A percentile compares a stretch with the other conserved stretches of the same genome.
Evolutionary conservation across 2,888 invertebrate genomes (phyloP).

Genomic region (Thereva unica): DNA sequence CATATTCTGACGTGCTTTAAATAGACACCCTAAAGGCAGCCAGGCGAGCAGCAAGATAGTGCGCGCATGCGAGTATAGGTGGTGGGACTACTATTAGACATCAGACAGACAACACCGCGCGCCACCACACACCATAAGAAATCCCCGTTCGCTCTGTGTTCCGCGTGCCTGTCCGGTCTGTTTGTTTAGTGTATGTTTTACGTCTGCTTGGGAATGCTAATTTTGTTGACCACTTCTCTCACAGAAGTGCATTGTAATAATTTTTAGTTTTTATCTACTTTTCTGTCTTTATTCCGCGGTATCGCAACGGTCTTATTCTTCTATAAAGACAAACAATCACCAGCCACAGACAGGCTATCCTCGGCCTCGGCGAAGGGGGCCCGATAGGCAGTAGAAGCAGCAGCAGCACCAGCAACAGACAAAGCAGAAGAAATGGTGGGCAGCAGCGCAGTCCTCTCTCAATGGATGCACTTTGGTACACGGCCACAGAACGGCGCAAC

Average conservation of each 20-base stretch:
- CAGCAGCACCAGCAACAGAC: no score
- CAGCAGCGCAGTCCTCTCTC: no score
- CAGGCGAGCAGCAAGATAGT: neutral
- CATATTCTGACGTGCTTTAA: constrained; percentile 3
- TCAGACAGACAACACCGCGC: neutral
- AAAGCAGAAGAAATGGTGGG: no score
- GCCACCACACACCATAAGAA: neutral
- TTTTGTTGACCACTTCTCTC: constrained; percentile 11
- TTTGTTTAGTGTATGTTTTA: no score
- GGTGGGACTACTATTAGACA: neutral
- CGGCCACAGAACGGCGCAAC: neutral
- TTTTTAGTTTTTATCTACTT: constrained; percentile 25
- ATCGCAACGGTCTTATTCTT: neutral
- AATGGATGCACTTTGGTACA: no score
- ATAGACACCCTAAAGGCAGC: neutral
- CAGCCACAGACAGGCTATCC: neutral
- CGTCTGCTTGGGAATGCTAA: constrained; percentile 11
- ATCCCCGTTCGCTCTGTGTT: neutral
- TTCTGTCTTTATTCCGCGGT: neutral
- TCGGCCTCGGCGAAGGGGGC: no score
- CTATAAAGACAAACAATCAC: neutral
- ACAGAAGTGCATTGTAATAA: constrained; percentile 14
- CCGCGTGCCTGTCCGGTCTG: constrained; percentile 8
- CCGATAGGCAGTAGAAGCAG: no score
- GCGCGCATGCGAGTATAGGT: neutral